Evolutionary conservation across 1,140 invertebrate species (phyloP), one percentile per base, ranked within the genome.

Genomic region (Sycophaga agraensis): DNA sequence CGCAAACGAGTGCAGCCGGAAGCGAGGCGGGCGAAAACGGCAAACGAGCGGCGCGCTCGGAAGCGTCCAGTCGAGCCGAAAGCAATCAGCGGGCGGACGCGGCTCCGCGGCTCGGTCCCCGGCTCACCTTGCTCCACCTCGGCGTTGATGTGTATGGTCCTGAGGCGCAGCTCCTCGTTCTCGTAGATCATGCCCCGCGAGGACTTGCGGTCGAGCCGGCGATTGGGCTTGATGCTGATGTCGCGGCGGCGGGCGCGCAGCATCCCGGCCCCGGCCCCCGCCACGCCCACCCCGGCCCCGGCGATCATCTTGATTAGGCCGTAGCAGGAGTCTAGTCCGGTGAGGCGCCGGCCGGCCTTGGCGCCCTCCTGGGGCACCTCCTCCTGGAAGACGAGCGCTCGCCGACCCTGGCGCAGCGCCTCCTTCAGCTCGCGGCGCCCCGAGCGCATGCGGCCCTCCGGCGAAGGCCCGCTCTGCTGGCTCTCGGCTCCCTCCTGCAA

Each of bases 61-160:
- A 31, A 31, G 5, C 28, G 5, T 11, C 28, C 28, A 6, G 28
- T 31, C 28, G 4, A 4, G 5, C 28, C 28, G n/a, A n/a, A n/a
- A n/a, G n/a, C n/a, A n/a, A n/a, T n/a, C n/a, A n/a, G n/a, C n/a
- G 11, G n/a, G 16, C 4, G 4, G 9, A 42, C 9, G 19, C 17
- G 45, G 6, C 14, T n/a, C 1, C 24, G 26, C n/a, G 11, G 14
- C n/a, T 34, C 4, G 7, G 12, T 6, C 21, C 1, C 2, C 9
- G 22, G 8, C 42, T 82, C 80, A 92, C 90, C 90, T 87, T 89
- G 85, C 79, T 95, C 92, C 24, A 95, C 90, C 82, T 94, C 92
- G n/a, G 92, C 92, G 79, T 93, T 94, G 70, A 94, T 94, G 71
- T 93, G 91, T 72, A 95, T 93, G 21, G 92, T 94, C 64, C 91